A percentile compares a stretch with the other conserved stretches of the same genome.
phyloP scores from a whole-genome alignment of 1,140 invertebrate genomes.

The Heliothis subflexa region DNA sequence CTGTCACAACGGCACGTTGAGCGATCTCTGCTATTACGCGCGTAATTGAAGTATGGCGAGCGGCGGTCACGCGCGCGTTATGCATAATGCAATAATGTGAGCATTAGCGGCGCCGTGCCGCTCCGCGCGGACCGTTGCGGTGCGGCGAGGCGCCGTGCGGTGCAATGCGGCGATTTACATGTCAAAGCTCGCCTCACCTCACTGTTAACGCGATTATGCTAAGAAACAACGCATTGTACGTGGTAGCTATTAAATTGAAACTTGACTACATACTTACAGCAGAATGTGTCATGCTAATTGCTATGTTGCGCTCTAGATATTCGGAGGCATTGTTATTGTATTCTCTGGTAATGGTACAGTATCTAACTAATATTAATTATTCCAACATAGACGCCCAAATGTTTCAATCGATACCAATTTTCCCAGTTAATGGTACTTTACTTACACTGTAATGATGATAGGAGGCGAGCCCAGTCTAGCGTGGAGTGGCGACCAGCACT shows the following conservation, averaged over 20 bases:
- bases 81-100: slow-evolving; percentile 36
- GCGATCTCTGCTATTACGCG: slow-evolving; percentile 16
- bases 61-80: slow-evolving; percentile 1
- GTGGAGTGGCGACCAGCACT: no score
- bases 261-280: slow-evolving; percentile 2
- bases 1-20: slow-evolving; percentile 5
- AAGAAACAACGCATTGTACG: slow-evolving; percentile 15
- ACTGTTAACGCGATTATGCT: slow-evolving; percentile 30
- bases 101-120: slow-evolving; percentile 25
- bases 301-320: neutral
- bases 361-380: no score
- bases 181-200: slow-evolving; percentile 28
- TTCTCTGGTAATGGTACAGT: no score
- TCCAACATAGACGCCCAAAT: no score
- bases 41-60: neutral
- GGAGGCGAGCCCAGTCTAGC: no score
- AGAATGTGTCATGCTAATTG: neutral
- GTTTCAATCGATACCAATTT: no score
- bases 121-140: neutral
- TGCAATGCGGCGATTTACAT: slow-evolving; percentile 5
- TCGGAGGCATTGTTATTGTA: neutral
- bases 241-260: slow-evolving; percentile 30
- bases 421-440: no score
- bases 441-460: no score
- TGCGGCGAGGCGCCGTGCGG: neutral